Evolutionary conservation across 2,888 invertebrate species (phyloP).

Genomic region (Agrenia bidenticulata): DNA sequence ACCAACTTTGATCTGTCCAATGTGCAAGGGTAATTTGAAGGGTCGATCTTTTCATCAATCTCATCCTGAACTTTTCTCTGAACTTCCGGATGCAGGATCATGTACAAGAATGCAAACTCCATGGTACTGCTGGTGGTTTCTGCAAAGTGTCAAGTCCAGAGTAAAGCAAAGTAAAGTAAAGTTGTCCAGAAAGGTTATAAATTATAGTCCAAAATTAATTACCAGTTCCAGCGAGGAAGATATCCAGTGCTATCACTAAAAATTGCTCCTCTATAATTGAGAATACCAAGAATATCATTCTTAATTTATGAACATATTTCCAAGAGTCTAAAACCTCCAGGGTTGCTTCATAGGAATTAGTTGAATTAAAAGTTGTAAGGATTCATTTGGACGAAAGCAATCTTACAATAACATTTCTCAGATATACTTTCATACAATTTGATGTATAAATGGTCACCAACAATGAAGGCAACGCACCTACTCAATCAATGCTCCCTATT

Average conservation of each 20-base stretch:
- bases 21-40: slow-evolving; percentile 31
- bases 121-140: slow-evolving; percentile 44
- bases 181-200: too few species aligned
- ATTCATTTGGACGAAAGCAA: too few species aligned
- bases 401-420: too few species aligned
- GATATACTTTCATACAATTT: too few species aligned
- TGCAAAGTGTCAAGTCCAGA: not conserved
- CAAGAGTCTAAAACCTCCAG: too few species aligned
- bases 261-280: slow-evolving; percentile 42
- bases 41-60: slow-evolving; percentile 47
- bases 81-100: slow-evolving; percentile 46
- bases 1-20: slow-evolving; percentile 34
- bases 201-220: too few species aligned
- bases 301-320: too few species aligned
- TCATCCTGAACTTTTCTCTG: slow-evolving; percentile 50
- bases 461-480: not conserved
- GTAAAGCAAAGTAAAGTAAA: slow-evolving; percentile 26
- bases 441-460: too few species aligned
- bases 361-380: too few species aligned
- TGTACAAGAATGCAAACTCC: slow-evolving; percentile 50
- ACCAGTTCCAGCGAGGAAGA: slow-evolving; percentile 31
- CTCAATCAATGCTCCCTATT: too few species aligned
- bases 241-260: slow-evolving; percentile 39
- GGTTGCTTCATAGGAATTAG: too few species aligned
- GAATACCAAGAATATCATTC: too few species aligned